Evolutionary conservation across 2,113 vertebrate genomes (phyloP).

Genomic region (Notechis scutatus): DNA sequence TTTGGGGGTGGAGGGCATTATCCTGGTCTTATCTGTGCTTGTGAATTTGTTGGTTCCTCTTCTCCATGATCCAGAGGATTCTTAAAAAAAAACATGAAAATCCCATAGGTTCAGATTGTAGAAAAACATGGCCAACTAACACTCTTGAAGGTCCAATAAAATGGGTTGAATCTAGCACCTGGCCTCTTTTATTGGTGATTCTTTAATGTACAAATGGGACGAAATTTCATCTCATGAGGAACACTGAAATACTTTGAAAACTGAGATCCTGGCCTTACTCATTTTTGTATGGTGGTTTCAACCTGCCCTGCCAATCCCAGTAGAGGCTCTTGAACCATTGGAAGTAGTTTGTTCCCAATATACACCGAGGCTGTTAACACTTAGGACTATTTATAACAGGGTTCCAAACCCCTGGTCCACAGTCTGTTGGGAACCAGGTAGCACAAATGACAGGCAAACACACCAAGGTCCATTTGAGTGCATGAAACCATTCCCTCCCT

Average conservation of each 20-base stretch:
- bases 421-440: background rate
- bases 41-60: background rate
- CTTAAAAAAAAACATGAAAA: background rate
- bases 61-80: background rate
- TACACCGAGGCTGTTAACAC: background rate
- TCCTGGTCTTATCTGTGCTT: background rate
- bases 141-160: background rate
- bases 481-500: background rate
- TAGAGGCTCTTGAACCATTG: background rate
- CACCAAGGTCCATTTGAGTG: background rate
- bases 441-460: background rate
- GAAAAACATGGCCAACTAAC: background rate
- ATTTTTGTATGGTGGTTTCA: background rate
- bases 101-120: background rate
- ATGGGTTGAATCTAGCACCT: background rate
- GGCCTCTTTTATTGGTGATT: background rate
- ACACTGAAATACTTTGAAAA: background rate
- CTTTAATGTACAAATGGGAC: background rate
- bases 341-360: background rate
- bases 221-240: background rate
- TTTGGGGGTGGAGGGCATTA: background rate
- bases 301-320: background rate
- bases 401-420: background rate
- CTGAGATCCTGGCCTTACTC: background rate
- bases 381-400: background rate